Evolutionary conservation across 2,113 vertebrate genomes (phyloP).

Genomic region (Edolisoma coerulescens): DNA sequence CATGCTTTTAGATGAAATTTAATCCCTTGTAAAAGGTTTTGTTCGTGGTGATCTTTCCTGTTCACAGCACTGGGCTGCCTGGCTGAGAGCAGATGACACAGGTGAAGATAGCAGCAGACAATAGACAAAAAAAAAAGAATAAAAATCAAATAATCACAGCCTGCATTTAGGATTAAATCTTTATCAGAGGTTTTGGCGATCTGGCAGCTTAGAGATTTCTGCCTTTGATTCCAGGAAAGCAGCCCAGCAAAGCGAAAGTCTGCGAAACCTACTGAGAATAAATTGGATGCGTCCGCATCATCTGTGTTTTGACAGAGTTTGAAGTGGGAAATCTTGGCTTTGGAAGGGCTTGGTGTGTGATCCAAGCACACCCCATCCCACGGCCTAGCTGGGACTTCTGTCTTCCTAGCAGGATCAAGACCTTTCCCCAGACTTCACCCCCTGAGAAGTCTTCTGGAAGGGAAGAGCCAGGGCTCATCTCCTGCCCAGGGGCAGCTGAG

Average conservation of each 20-base stretch:
- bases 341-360: neutral
- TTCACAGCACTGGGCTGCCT: constrained; percentile 6
- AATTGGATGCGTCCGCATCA: neutral
- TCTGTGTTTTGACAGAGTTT: constrained; percentile 41
- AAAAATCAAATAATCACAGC: neutral
- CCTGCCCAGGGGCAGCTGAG: neutral
- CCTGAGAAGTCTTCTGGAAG: neutral
- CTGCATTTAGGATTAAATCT: neutral
- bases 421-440: neutral
- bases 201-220: neutral
- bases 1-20: constrained; percentile 76
- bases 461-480: neutral
- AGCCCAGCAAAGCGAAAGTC: constrained; percentile 40
- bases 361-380: neutral
- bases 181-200: neutral
- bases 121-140: neutral
- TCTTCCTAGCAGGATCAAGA: neutral
- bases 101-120: constrained; percentile 40
- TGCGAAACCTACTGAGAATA: constrained; percentile 64
- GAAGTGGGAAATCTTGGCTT: constrained; percentile 42
- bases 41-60: constrained; percentile 56
- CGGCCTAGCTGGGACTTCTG: neutral
- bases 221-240: constrained; percentile 57
- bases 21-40: constrained; percentile 73
- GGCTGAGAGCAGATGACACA: constrained; percentile 55